Base-by-base conservation (phyloP, 2,113 vertebrate species). In the Otis tarda region DNA sequence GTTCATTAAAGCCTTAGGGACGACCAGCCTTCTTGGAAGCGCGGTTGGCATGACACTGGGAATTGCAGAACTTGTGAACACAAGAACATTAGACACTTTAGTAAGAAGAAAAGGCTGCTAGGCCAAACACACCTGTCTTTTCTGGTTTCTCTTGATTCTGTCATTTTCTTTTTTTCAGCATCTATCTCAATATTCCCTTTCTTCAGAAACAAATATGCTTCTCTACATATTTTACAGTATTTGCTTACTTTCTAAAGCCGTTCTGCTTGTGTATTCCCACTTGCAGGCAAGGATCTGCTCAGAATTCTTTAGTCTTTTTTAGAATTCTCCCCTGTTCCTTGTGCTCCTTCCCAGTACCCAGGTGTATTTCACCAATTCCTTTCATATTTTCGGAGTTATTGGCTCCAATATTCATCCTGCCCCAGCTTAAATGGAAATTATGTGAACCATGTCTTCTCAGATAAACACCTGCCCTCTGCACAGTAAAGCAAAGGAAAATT, bases 311-410 rank as follows among this genome's bases (percentile, higher is more conserved):
- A 30, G 28, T 22, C 9, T 18, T 67, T 90, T 93, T 83, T 35
- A 85, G 70, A 87, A 85, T 52, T 90, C 55, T 82, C 23, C 28
- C 17, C 59, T 19, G 2, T 60, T 94, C 87, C 79, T 89, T 85
- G 31, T 61, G 31, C 37, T 93, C 14, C 43, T 86, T 94, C 47
- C 37, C 33, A 2, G 2, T 11, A 89, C 73, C 60, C 82, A 90
- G 56, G 70, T 65, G 80, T 79, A 87, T 91, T 93, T 84, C 79
- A 87, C 37, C 77, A 93, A 90, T 49, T 87, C 27, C 35, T 87
- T 73, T 94, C 74, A 85, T 93, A 93, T 76, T 91, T 82, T 63
- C 87, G 55, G 83, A 91, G 37, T 87, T 90, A 93, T 5, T 68
- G 88, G 24, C 76, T 77, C 43, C 73, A 87, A 82, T 45, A 90